phyloP scores from a whole-genome alignment of 2,113 vertebrate species.

The Clarias batrachus region DNA sequence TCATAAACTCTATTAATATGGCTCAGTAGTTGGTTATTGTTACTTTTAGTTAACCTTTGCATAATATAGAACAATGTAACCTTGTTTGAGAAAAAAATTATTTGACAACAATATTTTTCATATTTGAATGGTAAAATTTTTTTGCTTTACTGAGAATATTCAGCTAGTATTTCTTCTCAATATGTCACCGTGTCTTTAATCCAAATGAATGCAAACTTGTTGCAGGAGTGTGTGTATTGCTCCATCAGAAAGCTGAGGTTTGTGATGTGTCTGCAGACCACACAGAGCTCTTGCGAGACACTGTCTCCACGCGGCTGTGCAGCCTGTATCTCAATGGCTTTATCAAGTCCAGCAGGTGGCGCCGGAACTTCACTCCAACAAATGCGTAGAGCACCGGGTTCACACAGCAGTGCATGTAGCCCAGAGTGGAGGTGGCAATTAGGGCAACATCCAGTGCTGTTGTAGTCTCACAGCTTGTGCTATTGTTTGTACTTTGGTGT shows the following conservation, averaged over 20 bases:
- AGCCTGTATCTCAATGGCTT: slow-evolving; percentile 66
- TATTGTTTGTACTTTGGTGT: background rate
- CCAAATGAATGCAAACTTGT: background rate
- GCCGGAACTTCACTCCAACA: slow-evolving; percentile 81
- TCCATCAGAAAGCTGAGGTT: slow-evolving; percentile 68
- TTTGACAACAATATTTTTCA: background rate
- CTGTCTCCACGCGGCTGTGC: slow-evolving; percentile 34
- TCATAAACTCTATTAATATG: background rate
- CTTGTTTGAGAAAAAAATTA: background rate
- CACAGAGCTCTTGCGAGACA: slow-evolving; percentile 68
- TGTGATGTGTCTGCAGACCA: slow-evolving; percentile 80
- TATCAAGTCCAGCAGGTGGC: slow-evolving; percentile 72
- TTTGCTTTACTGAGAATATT: background rate
- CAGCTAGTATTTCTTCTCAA: background rate
- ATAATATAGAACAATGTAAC: background rate
- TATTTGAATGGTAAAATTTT: background rate
- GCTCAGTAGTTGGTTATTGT: background rate
- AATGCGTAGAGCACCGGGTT: slow-evolving; percentile 88
- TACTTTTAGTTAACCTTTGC: background rate
- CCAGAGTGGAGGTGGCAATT: slow-evolving; percentile 69
- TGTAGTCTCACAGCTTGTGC: slow-evolving; percentile 53
- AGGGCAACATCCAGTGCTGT: slow-evolving; percentile 62
- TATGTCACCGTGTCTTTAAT: background rate
- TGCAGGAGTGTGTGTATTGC: background rate
- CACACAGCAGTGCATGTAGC: slow-evolving; percentile 83